These are phyloP conservation scores for Ladona fulva DNA, from an alignment of 1,140 invertebrate genomes.

Conservation along the genomic window DNA sequence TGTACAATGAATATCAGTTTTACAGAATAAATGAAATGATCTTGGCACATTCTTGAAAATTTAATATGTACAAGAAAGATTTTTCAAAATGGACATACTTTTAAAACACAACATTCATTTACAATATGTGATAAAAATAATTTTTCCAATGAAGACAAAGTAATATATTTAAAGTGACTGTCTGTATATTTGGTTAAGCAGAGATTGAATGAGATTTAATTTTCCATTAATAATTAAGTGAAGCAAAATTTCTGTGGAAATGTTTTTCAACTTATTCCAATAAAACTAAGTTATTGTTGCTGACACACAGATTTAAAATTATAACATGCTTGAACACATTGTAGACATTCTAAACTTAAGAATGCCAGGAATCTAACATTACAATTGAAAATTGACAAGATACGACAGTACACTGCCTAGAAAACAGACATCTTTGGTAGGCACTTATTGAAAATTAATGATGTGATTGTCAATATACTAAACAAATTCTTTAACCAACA, in stretches of 20 bases:
- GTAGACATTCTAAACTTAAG: neutral
- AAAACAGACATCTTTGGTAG: slow-evolving; percentile 4
- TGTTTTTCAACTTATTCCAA: neutral
- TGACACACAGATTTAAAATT: neutral
- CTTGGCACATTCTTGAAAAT: slow-evolving; percentile 1
- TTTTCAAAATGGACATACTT: neutral
- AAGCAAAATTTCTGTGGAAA: neutral
- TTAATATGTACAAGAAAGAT: neutral
- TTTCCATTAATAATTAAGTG: neutral
- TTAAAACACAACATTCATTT: slow-evolving; percentile 1
- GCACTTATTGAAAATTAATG: slow-evolving; percentile 7
- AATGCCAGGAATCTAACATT: neutral
- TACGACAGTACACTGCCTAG: neutral
- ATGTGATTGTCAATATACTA: slow-evolving; percentile 2
- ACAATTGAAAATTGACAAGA: slow-evolving; percentile 3
- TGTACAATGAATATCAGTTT: neutral
- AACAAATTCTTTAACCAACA: neutral
- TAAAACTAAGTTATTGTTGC: neutral
- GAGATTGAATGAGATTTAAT: neutral
- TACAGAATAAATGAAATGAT: neutral
- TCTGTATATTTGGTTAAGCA: neutral
- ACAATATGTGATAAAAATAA: neutral
- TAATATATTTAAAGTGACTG: neutral
- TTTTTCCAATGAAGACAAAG: neutral
- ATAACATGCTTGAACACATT: neutral